Evolutionary conservation across 2,888 invertebrate genomes (phyloP).

Genomic region (Onthophagus sagittarius): DNA sequence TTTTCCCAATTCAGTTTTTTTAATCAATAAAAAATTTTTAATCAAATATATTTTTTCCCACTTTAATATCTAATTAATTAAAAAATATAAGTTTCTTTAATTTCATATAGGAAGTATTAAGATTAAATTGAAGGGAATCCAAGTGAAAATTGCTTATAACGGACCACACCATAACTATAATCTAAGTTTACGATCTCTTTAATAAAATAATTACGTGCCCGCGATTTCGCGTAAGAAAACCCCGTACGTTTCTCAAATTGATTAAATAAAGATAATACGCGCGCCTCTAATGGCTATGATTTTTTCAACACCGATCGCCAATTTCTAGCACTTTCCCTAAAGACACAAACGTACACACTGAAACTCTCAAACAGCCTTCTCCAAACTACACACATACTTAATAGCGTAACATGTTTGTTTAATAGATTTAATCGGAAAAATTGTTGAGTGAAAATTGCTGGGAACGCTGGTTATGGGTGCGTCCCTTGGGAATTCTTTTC

Average conservation of each 20-base stretch:
- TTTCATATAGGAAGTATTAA: neutral
- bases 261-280: neutral
- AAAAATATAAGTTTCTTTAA: no score
- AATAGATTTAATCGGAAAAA: neutral
- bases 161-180: neutral
- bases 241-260: neutral
- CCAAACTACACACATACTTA: neutral
- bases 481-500: neutral
- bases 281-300: neutral
- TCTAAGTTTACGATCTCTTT: neutral
- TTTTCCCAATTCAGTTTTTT: no score
- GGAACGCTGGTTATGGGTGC: neutral
- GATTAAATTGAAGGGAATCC: neutral
- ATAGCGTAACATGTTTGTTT: neutral
- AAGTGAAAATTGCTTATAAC: neutral
- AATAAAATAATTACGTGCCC: neutral
- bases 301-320: neutral
- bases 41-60: no score
- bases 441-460: neutral
- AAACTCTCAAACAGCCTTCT: neutral
- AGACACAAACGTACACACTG: neutral
- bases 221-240: neutral
- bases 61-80: no score
- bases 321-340: neutral
- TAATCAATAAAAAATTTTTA: no score